Evolutionary conservation across 23 tunicate genomes (phyloP), one percentile per base, ranked within the genome.

Genomic region (Clavelina lepadiformis): DNA sequence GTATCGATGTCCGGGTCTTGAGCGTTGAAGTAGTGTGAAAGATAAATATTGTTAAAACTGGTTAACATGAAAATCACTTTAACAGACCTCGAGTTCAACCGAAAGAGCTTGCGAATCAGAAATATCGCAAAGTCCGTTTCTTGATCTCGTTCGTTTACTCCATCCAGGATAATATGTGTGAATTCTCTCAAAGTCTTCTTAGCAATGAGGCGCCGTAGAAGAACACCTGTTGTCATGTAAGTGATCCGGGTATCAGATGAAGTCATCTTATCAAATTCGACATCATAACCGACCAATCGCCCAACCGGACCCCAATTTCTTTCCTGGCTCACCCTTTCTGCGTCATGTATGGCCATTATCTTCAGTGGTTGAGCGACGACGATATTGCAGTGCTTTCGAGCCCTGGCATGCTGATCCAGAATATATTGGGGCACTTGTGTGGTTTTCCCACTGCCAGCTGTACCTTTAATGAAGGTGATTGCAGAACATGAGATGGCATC

Each of bases 361-460:
- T 69, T 83, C 59, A 86, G 63, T 29, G 98, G 98, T 38, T 92
- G 99, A 35, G 91, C 79, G 18, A 93, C 86, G 13, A 85, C 79
- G 27, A 88, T 88, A 50, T 88, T 88, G 54, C 96, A 88, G 31
- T 80, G 61, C 38, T 73, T 74, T 15, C 49, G 33, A 25, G 34
- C 61, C 63, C 47, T 46, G 7, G 86, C 79, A 56, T 73, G 51
- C 20, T 80, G 60, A 32, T 93, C 95, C 41, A 93, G 68, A 28
- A 93, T 79, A 55, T 58, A 93, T 37, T 85, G 91, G 2, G 99
- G 99, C 3, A 93, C 88, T 86, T 93, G 99, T 5, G 99, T 93
- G 8, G 94, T 85, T 68, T 93, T 93, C 46, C 99, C 99, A 79
- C 94, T 78, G 21, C 99, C 99, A 49, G 99, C 86, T n/a, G 74